Evolutionary conservation across 2,113 vertebrate species (phyloP).

Genomic region (Pholis gunnellus): DNA sequence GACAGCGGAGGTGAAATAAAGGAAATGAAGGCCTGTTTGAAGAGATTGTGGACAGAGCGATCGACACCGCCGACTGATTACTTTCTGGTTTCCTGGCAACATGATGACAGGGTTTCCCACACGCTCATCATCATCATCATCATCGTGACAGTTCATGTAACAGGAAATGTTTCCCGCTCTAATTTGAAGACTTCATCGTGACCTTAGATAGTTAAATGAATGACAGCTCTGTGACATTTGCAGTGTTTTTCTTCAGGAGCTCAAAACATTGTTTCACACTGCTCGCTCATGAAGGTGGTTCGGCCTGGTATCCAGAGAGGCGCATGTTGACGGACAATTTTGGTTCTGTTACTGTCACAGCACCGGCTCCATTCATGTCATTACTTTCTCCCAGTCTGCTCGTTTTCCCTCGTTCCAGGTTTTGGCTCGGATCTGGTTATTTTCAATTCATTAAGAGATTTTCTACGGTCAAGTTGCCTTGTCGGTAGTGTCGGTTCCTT

Average conservation of each 20-base stretch:
- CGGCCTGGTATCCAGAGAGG: neutral
- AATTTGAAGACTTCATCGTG: slow-evolving; percentile 22
- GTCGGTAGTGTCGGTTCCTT: neutral
- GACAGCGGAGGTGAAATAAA: slow-evolving; percentile 29
- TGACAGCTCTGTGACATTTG: neutral
- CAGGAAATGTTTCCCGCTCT: slow-evolving; percentile 30
- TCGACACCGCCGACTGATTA: slow-evolving; percentile 32
- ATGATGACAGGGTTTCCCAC: slow-evolving; percentile 29
- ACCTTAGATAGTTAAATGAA: neutral
- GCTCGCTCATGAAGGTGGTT: neutral
- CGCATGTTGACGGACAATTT: neutral
- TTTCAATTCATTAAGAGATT: neutral
- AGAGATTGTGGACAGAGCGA: slow-evolving; percentile 20
- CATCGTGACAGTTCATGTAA: slow-evolving; percentile 20
- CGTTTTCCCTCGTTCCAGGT: neutral
- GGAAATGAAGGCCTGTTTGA: slow-evolving; percentile 58
- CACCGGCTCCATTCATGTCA: neutral
- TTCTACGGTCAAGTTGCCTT: neutral
- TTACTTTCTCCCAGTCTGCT: neutral
- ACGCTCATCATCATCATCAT: slow-evolving; percentile 24
- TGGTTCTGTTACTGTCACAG: neutral
- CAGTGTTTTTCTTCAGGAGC: neutral
- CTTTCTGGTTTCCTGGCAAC: slow-evolving; percentile 57
- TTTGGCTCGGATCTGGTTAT: neutral
- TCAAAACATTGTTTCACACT: neutral